Evolutionary conservation across 1,140 invertebrate species (phyloP).

Genomic region (Pogonomyrmex californicus): DNA sequence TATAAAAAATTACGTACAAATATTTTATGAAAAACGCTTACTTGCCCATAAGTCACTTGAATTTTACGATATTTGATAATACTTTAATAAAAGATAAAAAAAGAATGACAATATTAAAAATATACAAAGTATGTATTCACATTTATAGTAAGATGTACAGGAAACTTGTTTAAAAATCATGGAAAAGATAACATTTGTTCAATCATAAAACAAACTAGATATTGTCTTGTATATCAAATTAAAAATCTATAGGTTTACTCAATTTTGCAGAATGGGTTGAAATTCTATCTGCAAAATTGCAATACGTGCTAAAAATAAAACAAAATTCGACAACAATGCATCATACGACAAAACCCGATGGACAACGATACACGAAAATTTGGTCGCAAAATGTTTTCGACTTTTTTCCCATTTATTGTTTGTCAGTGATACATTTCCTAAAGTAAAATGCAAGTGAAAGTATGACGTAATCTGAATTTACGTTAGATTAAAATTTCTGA

Average conservation of each 20-base stretch:
- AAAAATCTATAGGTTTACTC: conserved; percentile 30
- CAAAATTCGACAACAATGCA: conserved; percentile 47
- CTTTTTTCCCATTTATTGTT: conserved; percentile 18
- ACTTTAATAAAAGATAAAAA: background rate
- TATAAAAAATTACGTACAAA: conserved; percentile 42
- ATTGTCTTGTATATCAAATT: conserved; percentile 37
- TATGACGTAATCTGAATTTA: conserved; percentile 1
- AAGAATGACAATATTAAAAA: background rate
- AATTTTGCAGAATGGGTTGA: conserved; percentile 19
- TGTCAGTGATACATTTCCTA: conserved; percentile 23
- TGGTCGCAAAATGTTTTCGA: conserved; percentile 23
- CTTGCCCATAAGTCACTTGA: background rate
- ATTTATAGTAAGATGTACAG: background rate
- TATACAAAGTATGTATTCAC: background rate
- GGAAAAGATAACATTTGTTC: conserved; percentile 15
- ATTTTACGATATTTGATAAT: background rate
- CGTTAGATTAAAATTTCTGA: background rate
- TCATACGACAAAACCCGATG: background rate
- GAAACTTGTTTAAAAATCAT: background rate
- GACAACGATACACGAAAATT: conserved; percentile 39
- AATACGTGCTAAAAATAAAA: conserved; percentile 40
- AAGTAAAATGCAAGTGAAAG: conserved; percentile 26
- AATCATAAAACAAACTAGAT: background rate
- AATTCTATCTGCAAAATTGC: conserved; percentile 43
- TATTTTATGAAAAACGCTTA: conserved; percentile 1